These are phyloP conservation scores for Lophura nycthemera DNA, from an alignment of 2,113 vertebrate species.

Conservation along the genomic window DNA sequence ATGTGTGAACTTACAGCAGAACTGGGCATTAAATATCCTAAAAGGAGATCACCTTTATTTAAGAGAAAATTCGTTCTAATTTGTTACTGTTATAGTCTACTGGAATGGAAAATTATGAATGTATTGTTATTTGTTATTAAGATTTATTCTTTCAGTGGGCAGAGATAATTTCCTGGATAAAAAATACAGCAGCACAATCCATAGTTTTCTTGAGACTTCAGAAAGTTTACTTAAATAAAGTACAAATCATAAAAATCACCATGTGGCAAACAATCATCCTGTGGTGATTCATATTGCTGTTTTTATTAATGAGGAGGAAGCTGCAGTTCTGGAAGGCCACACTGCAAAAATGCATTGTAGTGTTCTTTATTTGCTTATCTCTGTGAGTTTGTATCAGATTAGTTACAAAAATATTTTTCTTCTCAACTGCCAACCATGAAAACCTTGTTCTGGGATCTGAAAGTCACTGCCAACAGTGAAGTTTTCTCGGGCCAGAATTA, in stretches of 20 bases:
- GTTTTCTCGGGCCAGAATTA: constrained; percentile 34
- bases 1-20: neutral
- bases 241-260: neutral
- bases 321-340: neutral
- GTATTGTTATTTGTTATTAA: neutral
- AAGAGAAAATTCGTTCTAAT: neutral
- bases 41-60: neutral
- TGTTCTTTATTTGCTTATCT: neutral
- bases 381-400: neutral
- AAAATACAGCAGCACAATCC: neutral
- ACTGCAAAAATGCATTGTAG: neutral
- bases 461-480: constrained; percentile 26
- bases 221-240: neutral
- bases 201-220: neutral
- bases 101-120: neutral
- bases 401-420: neutral
- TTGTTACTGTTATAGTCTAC: neutral
- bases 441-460: neutral
- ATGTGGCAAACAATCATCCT: neutral
- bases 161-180: neutral
- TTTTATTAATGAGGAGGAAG: neutral
- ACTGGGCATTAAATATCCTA: neutral
- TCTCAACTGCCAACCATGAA: neutral
- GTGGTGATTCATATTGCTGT: neutral
- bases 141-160: neutral